Conservation (phyloP, 2,888 invertebrate species). For the Cephus pygmeus region DNA sequence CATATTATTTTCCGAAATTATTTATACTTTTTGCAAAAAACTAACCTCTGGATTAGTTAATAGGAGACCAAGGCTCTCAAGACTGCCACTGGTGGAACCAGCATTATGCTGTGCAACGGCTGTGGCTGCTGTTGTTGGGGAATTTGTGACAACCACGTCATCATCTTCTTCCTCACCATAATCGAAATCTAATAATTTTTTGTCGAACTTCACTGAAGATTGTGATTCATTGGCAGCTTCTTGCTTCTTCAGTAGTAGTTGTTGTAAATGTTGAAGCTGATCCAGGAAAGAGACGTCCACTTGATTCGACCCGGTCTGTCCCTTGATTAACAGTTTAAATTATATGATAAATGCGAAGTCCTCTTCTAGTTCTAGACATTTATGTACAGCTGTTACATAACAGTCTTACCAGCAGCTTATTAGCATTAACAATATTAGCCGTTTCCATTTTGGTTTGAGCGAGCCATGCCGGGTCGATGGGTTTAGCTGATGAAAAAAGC, state of each 20-base stretch:
- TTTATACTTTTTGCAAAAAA: background rate
- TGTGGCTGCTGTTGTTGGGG: conserved; percentile 64
- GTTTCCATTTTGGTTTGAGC: conserved; percentile 64
- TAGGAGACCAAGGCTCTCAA: conserved; percentile 59
- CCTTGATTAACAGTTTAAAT: conserved; percentile 34
- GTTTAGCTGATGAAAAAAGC: conserved; percentile 57
- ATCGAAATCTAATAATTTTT: conserved; percentile 89
- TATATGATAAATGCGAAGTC: background rate
- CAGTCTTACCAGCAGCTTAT: conserved; percentile 47
- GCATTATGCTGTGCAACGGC: conserved; percentile 47
- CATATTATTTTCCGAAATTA: conserved; percentile 71
- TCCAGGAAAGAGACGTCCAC: conserved; percentile 64
- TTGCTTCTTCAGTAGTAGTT: conserved; percentile 68
- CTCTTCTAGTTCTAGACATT: background rate
- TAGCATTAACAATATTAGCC: conserved; percentile 60
- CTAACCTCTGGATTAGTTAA: conserved; percentile 60
- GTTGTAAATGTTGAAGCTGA: conserved; percentile 74
- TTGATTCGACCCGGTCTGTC: conserved; percentile 55
- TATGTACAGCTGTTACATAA: conserved; percentile 22
- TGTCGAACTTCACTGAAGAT: conserved; percentile 78
- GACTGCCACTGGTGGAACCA: conserved; percentile 48
- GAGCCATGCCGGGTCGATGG: conserved; percentile 63
- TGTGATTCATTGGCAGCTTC: conserved; percentile 61
- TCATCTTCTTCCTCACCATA: conserved; percentile 94
- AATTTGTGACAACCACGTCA: conserved; percentile 63